Base-by-base conservation (phyloP, 2,113 vertebrate species). In the Potamarius usumacintae region DNA sequence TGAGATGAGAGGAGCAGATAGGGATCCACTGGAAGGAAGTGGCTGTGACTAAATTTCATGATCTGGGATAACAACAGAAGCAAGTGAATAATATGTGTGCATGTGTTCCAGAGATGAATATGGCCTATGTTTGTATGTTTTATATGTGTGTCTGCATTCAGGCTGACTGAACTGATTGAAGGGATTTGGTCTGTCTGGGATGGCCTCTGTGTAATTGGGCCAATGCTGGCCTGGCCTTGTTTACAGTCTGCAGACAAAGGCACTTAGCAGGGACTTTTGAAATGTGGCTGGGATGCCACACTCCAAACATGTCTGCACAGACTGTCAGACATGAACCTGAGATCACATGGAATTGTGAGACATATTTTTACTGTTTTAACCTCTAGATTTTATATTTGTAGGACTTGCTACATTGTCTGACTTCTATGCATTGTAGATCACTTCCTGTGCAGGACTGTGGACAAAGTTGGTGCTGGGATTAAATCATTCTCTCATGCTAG, bases 231-330 rank as follows among this genome's bases (percentile, higher is more conserved):
- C 82, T 89, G 86, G 82, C 82, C 76, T 82, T 87, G 83, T 87
- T 89, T 87, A 89, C 53, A 85, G 67, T 53, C 57, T 76, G 82
- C 67, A 84, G 65, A 87, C 82, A 87, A 89, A 86, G 71, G n/a
- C 63, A 80, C 76, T 71, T 81, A 55, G 52, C 81, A 84, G 72
- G 50, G 82, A 84, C 82, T 79, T 84, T 78, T 72, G 63, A 86
- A 76, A 63, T 82, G 67, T 72, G 65, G 65, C 53, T 18, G 67
- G 65, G 6, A 83, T 58, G 50, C 65, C 52, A 63, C 82, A 78
- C 22, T 50, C 80, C 63, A 78, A 63, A 76, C 34, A 55, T 30
- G 12, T 48, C 85, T 65, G n/a, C n/a, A 87, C 53, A 27, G 76
- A 42, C 76, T 69, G 50, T 10, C 50, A 63, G 72, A 78, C 55